Conservation (phyloP, 1,140 invertebrate genomes). For the Pteromalus puparum region DNA sequence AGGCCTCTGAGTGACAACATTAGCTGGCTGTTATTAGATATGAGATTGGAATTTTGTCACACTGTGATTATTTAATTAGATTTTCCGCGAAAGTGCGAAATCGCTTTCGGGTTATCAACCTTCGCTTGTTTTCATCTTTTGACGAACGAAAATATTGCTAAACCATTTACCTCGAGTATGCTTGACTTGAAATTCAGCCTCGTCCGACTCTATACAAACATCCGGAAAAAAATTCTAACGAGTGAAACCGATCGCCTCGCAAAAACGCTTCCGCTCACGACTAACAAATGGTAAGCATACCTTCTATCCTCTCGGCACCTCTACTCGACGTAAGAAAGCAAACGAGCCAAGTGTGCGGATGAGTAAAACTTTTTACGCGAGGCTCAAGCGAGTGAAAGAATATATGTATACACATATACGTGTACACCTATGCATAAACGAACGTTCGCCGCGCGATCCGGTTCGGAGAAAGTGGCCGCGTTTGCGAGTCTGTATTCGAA, state of each 20-base stretch:
- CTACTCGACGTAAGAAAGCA: not conserved
- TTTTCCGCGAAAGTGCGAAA: not conserved
- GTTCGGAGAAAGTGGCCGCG: slow-evolving; percentile 17
- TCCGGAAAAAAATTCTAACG: not conserved
- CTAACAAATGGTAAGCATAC: not conserved
- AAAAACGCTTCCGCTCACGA: not conserved
- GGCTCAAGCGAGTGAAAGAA: slow-evolving; percentile 11
- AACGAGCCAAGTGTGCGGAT: not conserved
- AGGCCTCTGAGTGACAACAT: not conserved
- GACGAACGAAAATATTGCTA: not conserved
- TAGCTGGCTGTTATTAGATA: not conserved
- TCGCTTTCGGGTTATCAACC: not conserved
- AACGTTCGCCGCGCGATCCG: not conserved
- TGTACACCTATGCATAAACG: not conserved
- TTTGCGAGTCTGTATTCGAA: not conserved
- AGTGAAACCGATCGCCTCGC: not conserved
- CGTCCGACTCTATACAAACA: not conserved
- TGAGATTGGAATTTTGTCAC: not conserved
- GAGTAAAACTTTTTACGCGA: slow-evolving; percentile 31
- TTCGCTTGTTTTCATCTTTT: not conserved
- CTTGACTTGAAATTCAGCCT: not conserved
- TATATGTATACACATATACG: not conserved
- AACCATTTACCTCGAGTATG: not conserved
- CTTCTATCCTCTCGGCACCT: too few species aligned
- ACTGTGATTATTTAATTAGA: not conserved